Evolutionary conservation across 2,888 invertebrate species (phyloP).

Genomic region (Drosophila rellima): DNA sequence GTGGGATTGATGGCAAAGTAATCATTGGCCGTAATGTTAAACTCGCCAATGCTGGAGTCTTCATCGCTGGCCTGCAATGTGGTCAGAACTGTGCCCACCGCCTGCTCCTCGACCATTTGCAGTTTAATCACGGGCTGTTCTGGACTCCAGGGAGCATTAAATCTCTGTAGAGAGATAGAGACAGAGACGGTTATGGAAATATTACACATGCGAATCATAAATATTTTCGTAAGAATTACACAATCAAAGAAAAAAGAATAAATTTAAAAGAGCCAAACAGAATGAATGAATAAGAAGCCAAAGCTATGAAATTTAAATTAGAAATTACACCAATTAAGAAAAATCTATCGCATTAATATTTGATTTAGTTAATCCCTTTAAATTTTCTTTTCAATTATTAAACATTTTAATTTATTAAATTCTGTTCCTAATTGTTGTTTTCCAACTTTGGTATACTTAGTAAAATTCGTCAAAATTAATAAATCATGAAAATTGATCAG

Average conservation of each 20-base stretch:
- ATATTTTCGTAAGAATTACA: not conserved
- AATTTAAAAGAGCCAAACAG: too few relatives aligned
- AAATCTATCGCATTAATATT: too few relatives aligned
- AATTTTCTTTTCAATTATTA: too few relatives aligned
- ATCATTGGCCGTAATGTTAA: slow-evolving; percentile 88
- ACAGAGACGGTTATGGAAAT: slow-evolving; percentile 6
- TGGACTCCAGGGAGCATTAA: slow-evolving; percentile 90
- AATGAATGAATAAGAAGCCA: not conserved
- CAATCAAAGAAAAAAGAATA: not conserved
- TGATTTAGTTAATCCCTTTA: too few relatives aligned
- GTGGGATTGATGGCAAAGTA: slow-evolving; percentile 93
- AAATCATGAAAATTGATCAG: slow-evolving; percentile 19
- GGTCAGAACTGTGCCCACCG: slow-evolving; percentile 91
- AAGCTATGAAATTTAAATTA: not conserved
- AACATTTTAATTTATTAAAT: too few relatives aligned
- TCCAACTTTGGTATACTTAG: not conserved
- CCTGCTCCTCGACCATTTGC: slow-evolving; percentile 93
- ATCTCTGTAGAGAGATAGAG: slow-evolving; percentile 86
- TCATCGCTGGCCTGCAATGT: slow-evolving; percentile 92
- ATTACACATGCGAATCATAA: slow-evolving; percentile 2
- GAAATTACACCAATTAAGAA: not conserved
- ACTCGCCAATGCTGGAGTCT: slow-evolving; percentile 93
- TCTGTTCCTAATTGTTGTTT: not conserved
- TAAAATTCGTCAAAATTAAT: not conserved
- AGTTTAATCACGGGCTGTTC: slow-evolving; percentile 89